Base-by-base conservation (phyloP, 2,888 invertebrate genomes). In the Tachina lurida region DNA sequence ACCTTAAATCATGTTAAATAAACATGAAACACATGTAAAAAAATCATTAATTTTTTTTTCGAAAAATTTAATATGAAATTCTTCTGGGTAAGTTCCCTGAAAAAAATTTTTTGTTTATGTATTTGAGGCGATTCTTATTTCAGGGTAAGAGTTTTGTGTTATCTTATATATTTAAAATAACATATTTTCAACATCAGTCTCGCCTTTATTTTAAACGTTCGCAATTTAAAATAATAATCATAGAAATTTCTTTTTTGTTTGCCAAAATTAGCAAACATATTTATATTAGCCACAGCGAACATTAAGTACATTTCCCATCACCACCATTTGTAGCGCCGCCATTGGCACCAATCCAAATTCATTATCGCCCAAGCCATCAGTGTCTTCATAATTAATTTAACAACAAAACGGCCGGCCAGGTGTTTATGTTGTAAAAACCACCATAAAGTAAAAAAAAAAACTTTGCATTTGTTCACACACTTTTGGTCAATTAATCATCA, bases 401-500 rank as follows among this genome's bases (percentile, higher is more conserved):
- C 22, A 54, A 39, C 56, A 22, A n/a, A 54, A 9, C 17, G 15
- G 10, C 17, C 63, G 54, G 19, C 43, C 76, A 77, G 67, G 67
- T 68, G 76, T 67, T 77, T 67, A 58, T 68, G 56, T 68, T 58
- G 19, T 56, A 45, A 75, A 75, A 49, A 31, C 49, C 56, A 49
- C 5, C 56, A 47, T 49, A 22, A 39, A 77, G 62, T 62, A 43
- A 10, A 77, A 70, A 31, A 54, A 31, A 58, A 31, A 31, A 31
- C 31, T 31, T 31, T 31, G 31, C 52, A 39, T 62, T 62, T 63
- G 60, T 71, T 78, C 68, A 43, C 70, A 78, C 70, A 54, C 49
- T 41, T 78, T 63, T 54, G 70, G 17, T 62, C 62, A 78, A 78
- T 78, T 78, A 71, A 71, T 78, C 78, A 78, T 70, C 54, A 31